phyloP scores from a whole-genome alignment of 2,113 vertebrate genomes.

The Cyprinodon brontotheroides region DNA sequence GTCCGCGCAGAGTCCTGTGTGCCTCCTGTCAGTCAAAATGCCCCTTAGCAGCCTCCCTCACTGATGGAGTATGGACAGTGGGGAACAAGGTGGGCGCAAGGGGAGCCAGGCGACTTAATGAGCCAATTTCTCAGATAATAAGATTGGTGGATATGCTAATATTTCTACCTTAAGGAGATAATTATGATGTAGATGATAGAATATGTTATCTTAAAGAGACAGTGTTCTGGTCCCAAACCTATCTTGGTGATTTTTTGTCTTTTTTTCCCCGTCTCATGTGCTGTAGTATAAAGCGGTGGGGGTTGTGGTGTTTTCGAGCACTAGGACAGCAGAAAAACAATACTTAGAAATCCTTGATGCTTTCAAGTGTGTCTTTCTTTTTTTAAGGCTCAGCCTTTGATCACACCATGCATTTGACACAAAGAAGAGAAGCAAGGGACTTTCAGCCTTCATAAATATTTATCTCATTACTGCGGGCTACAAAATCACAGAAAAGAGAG shows the following conservation, averaged over 20 bases:
- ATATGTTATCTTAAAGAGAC: constrained; percentile 85
- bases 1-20: constrained; percentile 57
- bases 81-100: constrained; percentile 82
- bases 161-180: constrained; percentile 89
- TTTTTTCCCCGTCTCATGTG: constrained; percentile 20
- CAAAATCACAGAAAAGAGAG: constrained; percentile 64
- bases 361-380: constrained; percentile 54
- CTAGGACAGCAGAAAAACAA: constrained; percentile 75
- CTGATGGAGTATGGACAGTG: constrained; percentile 83
- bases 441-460: constrained; percentile 81
- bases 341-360: constrained; percentile 72
- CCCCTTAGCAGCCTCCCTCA: constrained; percentile 74
- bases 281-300: no score
- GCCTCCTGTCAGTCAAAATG: constrained; percentile 82
- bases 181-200: constrained; percentile 87
- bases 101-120: constrained; percentile 85
- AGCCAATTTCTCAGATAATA: constrained; percentile 87
- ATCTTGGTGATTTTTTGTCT: constrained; percentile 42
- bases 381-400: constrained; percentile 73
- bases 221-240: constrained; percentile 72
- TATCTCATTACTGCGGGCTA: constrained; percentile 73
- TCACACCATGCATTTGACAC: constrained; percentile 74
- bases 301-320: constrained; percentile 58
- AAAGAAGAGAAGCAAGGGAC: constrained; percentile 73
- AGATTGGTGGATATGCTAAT: constrained; percentile 88